These are phyloP conservation scores for Tribolium freemani DNA, from an alignment of 2,888 invertebrate genomes.

Conservation along the genomic window DNA sequence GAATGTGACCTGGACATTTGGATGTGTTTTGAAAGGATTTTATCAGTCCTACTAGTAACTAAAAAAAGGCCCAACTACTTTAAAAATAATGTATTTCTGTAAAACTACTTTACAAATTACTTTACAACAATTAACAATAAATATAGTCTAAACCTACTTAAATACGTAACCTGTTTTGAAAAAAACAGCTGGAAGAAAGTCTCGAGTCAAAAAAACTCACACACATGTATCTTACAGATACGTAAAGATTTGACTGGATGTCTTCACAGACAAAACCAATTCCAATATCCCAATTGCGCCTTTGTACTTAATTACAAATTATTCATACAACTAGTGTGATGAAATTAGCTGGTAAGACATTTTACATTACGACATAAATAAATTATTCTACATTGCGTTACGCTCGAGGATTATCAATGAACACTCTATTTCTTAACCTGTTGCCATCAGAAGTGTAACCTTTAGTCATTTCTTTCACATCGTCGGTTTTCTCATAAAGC, in stretches of 20 bases:
- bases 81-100: neutral
- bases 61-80: neutral
- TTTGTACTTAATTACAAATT: constrained; percentile 34
- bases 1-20: no score
- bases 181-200: constrained; percentile 13
- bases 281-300: constrained; percentile 10
- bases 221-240: constrained; percentile 28
- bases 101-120: neutral
- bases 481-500: constrained; percentile 64
- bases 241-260: constrained; percentile 9
- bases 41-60: neutral
- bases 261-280: constrained; percentile 15
- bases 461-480: constrained; percentile 67
- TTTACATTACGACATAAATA: neutral
- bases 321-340: constrained; percentile 32
- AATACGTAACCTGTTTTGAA: constrained; percentile 20
- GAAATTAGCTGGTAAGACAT: constrained; percentile 20
- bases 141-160: constrained; percentile 14
- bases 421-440: constrained; percentile 69
- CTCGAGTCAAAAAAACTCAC: constrained; percentile 13
- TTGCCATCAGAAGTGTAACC: constrained; percentile 69
- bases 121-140: constrained; percentile 29
- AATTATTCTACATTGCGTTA: constrained; percentile 11
- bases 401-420: constrained; percentile 64
- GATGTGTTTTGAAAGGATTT: no score